A percentile compares a stretch with the other conserved stretches of the same genome.
Evolutionary conservation across 2,888 invertebrate species (phyloP).

Genomic region (Lydus trimaculatus): DNA sequence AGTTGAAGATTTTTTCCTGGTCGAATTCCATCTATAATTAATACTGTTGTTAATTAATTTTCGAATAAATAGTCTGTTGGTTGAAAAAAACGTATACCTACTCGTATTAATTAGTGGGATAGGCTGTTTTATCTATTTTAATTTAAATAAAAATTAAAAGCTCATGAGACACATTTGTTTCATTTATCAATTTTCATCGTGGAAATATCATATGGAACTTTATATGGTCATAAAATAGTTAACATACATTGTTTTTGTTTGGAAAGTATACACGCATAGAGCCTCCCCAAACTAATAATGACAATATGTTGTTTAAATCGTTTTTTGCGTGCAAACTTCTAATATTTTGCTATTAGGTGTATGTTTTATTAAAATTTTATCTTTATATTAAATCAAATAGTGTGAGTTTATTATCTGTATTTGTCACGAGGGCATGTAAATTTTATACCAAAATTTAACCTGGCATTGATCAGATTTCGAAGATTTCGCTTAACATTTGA

Average conservation of each 20-base stretch:
- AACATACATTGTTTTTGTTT: neutral
- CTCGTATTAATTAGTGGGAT: neutral
- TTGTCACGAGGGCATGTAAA: neutral
- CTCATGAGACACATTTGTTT: neutral
- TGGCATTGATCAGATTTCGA: neutral
- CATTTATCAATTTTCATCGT: neutral
- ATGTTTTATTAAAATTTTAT: neutral
- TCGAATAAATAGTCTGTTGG: too few species aligned
- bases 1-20: too few species aligned
- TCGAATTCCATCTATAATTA: too few species aligned
- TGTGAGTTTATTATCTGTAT: neutral
- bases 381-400: neutral
- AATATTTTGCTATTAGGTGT: neutral
- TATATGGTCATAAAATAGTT: neutral
- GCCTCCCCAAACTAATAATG: neutral
- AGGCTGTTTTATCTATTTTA: neutral
- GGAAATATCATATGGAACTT: neutral
- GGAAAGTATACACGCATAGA: neutral
- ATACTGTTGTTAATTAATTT: too few species aligned
- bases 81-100: too few species aligned
- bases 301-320: neutral
- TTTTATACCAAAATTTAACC: neutral
- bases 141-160: conserved; percentile 2
- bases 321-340: conserved; percentile 1
- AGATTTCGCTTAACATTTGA: neutral